phyloP scores from a whole-genome alignment of 2,888 invertebrate species.

The Arrhopalites spinosus region DNA sequence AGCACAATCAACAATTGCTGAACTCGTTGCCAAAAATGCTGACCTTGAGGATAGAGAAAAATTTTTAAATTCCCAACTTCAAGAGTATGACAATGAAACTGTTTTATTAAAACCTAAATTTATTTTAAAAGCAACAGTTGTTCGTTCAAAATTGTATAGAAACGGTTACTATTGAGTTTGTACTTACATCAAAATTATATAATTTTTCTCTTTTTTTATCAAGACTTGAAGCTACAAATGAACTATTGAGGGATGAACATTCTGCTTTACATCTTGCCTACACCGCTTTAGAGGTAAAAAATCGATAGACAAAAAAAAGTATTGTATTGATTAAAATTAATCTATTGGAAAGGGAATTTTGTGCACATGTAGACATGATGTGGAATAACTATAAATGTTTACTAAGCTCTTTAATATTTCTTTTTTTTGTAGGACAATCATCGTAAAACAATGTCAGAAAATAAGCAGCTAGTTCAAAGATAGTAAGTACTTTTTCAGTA shows the following conservation, averaged over 20 bases:
- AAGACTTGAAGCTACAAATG: slow-evolving; percentile 76
- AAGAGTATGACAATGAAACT: slow-evolving; percentile 44
- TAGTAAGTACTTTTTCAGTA: too few relatives aligned
- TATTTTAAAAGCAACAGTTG: background rate
- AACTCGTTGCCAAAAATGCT: slow-evolving; percentile 50
- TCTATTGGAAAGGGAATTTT: too few relatives aligned
- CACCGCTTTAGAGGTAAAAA: slow-evolving; percentile 85
- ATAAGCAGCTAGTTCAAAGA: slow-evolving; percentile 80
- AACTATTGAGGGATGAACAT: slow-evolving; percentile 90
- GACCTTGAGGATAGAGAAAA: slow-evolving; percentile 53
- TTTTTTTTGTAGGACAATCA: too few relatives aligned
- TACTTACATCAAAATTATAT: background rate
- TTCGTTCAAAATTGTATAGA: too few relatives aligned
- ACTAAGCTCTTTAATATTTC: too few relatives aligned
- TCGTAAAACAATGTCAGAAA: slow-evolving; percentile 83
- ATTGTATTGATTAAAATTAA: too few relatives aligned
- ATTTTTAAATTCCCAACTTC: slow-evolving; percentile 46
- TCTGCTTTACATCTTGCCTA: slow-evolving; percentile 92
- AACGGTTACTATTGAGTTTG: too few relatives aligned
- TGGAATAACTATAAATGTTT: too few relatives aligned
- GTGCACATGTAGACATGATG: too few relatives aligned
- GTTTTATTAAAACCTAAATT: too few relatives aligned
- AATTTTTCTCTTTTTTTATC: too few relatives aligned
- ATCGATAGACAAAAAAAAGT: too few relatives aligned
- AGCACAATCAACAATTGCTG: slow-evolving; percentile 47